A percentile compares a stretch with the other conserved stretches of the same genome.
Evolutionary conservation across 2,797 vertebrate genomes (phyloP).

Genomic region (Ataeniobius toweri): DNA sequence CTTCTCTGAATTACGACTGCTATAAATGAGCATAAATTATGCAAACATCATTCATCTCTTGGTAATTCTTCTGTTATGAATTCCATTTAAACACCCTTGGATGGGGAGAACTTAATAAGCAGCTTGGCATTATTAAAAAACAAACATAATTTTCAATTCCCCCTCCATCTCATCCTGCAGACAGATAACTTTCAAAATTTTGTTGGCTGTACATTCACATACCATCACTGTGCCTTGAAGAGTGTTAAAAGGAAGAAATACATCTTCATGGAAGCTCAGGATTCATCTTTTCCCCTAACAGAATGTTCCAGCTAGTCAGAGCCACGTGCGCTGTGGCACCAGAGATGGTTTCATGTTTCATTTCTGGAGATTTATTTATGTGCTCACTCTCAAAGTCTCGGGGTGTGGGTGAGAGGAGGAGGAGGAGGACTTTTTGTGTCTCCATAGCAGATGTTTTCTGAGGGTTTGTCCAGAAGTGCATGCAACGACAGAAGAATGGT

Average conservation of each 20-base stretch:
- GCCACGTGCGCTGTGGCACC: conserved; percentile 44
- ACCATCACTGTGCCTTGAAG: conserved; percentile 18
- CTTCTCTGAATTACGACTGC: conserved; percentile 1
- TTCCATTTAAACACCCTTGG: background rate
- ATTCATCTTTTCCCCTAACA: conserved; percentile 48
- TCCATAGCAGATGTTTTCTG: conserved; percentile 51
- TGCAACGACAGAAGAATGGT: conserved; percentile 5
- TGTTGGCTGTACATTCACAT: conserved; percentile 2
- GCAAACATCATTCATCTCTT: conserved; percentile 30
- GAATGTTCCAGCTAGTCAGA: conserved; percentile 57
- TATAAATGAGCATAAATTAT: conserved; percentile 41
- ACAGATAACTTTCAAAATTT: conserved; percentile 12
- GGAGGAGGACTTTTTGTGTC: conserved; percentile 24
- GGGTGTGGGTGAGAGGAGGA: conserved; percentile 2
- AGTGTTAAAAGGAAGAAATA: conserved; percentile 17
- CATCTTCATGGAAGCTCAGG: conserved; percentile 46
- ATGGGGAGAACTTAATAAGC: conserved; percentile 16
- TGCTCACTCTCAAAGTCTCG: conserved; percentile 22
- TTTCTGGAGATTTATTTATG: conserved; percentile 49
- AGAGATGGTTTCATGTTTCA: conserved; percentile 62
- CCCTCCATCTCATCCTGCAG: background rate
- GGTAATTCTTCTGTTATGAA: conserved; percentile 27
- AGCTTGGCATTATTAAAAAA: conserved; percentile 9
- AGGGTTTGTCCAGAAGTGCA: conserved; percentile 27
- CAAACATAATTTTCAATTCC: conserved; percentile 16